Evolutionary conservation across 2,888 invertebrate species (phyloP).

Genomic region (Leucoptera coffeella): DNA sequence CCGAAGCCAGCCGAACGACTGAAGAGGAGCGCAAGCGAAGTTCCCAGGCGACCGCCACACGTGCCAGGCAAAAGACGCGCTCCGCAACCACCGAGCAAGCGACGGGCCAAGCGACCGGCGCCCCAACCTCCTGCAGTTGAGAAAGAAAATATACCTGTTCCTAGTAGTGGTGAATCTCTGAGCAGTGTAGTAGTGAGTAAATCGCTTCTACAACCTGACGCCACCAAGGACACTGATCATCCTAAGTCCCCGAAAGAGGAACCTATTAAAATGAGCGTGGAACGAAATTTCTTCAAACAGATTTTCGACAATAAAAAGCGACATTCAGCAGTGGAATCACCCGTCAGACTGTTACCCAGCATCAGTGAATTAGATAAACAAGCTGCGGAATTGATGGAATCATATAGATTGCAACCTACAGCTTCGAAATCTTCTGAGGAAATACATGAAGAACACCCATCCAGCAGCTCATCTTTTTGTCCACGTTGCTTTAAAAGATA

Average conservation of each 20-base stretch:
- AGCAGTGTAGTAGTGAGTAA: too few species aligned
- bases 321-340: conserved; percentile 21
- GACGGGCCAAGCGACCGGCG: conserved; percentile 49
- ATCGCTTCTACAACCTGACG: too few species aligned
- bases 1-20: conserved; percentile 15
- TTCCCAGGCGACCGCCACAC: conserved; percentile 56
- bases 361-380: conserved; percentile 76
- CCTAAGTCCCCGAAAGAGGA: conserved; percentile 8
- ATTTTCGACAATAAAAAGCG: conserved; percentile 37
- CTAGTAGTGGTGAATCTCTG: too few species aligned
- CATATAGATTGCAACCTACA: conserved; percentile 18
- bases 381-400: conserved; percentile 67
- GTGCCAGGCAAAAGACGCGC: conserved; percentile 73
- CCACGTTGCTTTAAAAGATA: conserved; percentile 28
- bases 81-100: too few species aligned
- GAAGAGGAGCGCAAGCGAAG: conserved; percentile 56
- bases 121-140: conserved; percentile 56
- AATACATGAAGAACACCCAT: background rate
- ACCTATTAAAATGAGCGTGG: conserved; percentile 23
- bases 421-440: background rate
- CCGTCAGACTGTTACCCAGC: conserved; percentile 60
- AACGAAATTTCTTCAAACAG: conserved; percentile 50
- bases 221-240: conserved; percentile 4
- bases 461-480: conserved; percentile 23
- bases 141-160: too few species aligned